Evolutionary conservation across 2,797 vertebrate genomes (phyloP).

Genomic region (Anisognathus igniventris): DNA sequence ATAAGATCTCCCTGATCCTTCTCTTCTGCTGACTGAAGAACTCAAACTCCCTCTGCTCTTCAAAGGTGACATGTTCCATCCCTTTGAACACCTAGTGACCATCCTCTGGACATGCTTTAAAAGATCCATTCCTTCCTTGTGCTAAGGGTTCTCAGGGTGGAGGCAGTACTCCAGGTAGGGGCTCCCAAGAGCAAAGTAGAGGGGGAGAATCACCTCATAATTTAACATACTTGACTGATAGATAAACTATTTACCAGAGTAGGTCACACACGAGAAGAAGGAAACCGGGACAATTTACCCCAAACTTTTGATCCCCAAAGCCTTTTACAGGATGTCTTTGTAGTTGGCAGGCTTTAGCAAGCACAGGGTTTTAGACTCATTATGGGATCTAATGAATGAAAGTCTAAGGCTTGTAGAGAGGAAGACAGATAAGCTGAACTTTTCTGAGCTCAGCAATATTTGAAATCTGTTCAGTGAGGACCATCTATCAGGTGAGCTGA

Average conservation of each 20-base stretch:
- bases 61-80: fast-evolving
- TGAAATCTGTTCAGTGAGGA: background rate
- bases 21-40: background rate
- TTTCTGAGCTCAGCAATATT: background rate
- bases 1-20: fast-evolving
- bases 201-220: background rate
- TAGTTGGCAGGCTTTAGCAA: background rate
- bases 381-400: background rate
- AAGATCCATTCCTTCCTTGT: background rate
- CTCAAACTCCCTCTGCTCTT: background rate
- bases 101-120: background rate
- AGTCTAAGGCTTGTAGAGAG: background rate
- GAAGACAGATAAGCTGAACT: background rate
- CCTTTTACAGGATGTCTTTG: background rate
- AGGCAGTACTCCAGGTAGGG: fast-evolving
- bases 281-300: background rate
- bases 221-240: background rate
- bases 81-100: background rate
- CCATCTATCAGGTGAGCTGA: background rate
- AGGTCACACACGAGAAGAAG: background rate
- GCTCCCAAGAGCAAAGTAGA: background rate
- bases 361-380: background rate
- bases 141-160: background rate
- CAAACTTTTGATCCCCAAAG: background rate
- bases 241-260: background rate